These are phyloP conservation scores for Polypedilum vanderplanki DNA, from an alignment of 1,140 invertebrate species.

Conservation along the genomic window DNA sequence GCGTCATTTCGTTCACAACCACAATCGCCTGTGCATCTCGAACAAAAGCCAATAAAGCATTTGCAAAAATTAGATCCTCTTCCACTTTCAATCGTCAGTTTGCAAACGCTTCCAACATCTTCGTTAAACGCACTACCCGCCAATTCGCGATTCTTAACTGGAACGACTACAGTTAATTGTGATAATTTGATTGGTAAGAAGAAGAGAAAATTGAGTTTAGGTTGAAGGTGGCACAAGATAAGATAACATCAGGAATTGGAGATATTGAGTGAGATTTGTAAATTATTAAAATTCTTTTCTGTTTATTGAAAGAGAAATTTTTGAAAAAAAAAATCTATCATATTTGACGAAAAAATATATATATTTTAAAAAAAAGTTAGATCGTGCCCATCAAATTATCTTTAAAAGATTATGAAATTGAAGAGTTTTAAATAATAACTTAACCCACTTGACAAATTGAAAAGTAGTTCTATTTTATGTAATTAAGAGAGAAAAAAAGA, in stretches of 20 bases:
- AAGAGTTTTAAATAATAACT: too few relatives aligned
- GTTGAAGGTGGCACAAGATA: not conserved
- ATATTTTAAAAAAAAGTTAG: constrained; percentile 1
- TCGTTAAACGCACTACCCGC: not conserved
- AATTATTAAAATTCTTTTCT: not conserved
- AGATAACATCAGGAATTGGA: too few relatives aligned
- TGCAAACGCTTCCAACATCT: constrained; percentile 1
- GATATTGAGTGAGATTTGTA: not conserved
- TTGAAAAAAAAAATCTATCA: not conserved
- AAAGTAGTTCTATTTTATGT: too few relatives aligned
- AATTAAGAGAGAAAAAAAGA: too few relatives aligned
- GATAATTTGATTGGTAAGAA: constrained; percentile 22
- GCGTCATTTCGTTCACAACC: not conserved
- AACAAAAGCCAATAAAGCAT: constrained; percentile 14
- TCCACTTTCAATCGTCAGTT: not conserved
- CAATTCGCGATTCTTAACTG: not conserved
- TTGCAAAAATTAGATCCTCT: constrained; percentile 6
- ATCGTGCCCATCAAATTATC: not conserved
- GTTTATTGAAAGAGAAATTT: not conserved
- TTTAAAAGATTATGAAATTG: too few relatives aligned
- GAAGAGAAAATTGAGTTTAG: constrained; percentile 16
- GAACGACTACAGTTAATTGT: not conserved
- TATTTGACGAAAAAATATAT: not conserved
- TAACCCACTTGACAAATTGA: too few relatives aligned
- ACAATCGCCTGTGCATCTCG: not conserved